phyloP scores from a whole-genome alignment of 2,113 vertebrate species.

The Prionailurus viverrinus region DNA sequence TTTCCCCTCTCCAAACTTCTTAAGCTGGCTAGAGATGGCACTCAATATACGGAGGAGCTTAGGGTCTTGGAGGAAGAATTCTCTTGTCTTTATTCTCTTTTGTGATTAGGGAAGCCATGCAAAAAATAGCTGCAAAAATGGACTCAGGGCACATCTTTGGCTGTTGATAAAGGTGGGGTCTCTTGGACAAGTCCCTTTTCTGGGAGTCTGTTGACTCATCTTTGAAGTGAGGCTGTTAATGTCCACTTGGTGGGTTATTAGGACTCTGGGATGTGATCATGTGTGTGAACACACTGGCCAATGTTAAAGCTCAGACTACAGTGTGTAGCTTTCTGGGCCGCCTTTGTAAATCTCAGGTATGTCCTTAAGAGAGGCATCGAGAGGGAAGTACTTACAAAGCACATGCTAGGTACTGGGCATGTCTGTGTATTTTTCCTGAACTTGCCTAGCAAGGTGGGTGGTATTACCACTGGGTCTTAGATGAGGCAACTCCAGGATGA shows the following conservation, averaged over 20 bases:
- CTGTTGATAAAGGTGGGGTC: not conserved
- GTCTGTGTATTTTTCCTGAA: not conserved
- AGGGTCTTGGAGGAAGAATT: not conserved
- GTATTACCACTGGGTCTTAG: not conserved
- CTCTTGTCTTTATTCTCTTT: not conserved
- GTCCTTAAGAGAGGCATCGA: not conserved
- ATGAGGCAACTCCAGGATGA: not conserved
- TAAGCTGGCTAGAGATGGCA: not conserved
- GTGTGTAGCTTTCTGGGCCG: not conserved
- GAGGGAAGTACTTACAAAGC: not conserved
- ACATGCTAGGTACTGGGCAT: fast-evolving
- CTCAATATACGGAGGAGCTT: not conserved
- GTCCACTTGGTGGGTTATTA: not conserved
- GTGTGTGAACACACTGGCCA: not conserved
- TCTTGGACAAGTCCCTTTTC: not conserved
- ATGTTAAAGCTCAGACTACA: not conserved
- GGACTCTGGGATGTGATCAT: not conserved
- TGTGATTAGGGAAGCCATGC: not conserved
- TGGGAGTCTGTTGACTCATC: not conserved
- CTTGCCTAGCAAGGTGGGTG: not conserved
- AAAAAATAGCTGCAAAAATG: not conserved
- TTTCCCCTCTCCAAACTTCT: conserved; percentile 6
- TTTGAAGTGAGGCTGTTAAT: not conserved
- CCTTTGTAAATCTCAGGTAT: not conserved
- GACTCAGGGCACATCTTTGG: not conserved